Conservation (phyloP, 1,140 invertebrate species). For the Hyles euphorbiae region DNA sequence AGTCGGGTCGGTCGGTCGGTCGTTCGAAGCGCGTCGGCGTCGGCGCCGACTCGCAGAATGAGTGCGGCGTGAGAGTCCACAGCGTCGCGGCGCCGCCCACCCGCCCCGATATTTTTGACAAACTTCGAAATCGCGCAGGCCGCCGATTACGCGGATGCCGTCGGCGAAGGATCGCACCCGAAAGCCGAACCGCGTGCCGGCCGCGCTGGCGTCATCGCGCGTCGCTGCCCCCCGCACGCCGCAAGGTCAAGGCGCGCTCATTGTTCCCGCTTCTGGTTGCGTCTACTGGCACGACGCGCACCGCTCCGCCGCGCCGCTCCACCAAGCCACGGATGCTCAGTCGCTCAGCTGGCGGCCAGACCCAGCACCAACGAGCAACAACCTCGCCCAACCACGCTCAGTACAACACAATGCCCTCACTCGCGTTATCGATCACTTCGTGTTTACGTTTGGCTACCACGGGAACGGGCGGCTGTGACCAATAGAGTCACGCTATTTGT, state of each 20-base stretch:
- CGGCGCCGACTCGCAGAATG: constrained; percentile 69
- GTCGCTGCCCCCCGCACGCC: constrained; percentile 52
- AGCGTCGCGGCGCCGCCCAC: constrained; percentile 54
- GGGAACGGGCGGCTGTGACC: constrained; percentile 47
- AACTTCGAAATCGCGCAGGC: constrained; percentile 58
- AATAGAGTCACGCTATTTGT: constrained; percentile 37
- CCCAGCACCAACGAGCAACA: constrained; percentile 1
- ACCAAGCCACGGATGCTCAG: no score
- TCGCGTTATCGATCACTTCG: constrained; percentile 58
- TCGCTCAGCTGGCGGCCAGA: no score
- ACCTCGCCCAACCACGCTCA: constrained; percentile 21
- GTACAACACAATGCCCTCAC: constrained; percentile 10
- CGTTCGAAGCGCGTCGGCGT: constrained; percentile 71
- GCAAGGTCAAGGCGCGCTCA: constrained; percentile 70
- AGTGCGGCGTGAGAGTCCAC: constrained; percentile 42
- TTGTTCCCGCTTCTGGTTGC: constrained; percentile 45
- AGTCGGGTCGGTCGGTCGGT: constrained; percentile 66
- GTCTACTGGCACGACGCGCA: constrained; percentile 35
- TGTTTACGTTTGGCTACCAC: constrained; percentile 65
- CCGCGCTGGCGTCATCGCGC: constrained; percentile 67
- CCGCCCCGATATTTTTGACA: constrained; percentile 63
- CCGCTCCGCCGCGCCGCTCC: constrained; percentile 10
- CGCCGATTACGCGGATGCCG: constrained; percentile 70
- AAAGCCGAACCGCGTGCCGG: constrained; percentile 67
- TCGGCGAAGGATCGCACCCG: constrained; percentile 71